Base-by-base conservation (phyloP, 2,113 vertebrate genomes). In the Tylochromis polylepis region DNA sequence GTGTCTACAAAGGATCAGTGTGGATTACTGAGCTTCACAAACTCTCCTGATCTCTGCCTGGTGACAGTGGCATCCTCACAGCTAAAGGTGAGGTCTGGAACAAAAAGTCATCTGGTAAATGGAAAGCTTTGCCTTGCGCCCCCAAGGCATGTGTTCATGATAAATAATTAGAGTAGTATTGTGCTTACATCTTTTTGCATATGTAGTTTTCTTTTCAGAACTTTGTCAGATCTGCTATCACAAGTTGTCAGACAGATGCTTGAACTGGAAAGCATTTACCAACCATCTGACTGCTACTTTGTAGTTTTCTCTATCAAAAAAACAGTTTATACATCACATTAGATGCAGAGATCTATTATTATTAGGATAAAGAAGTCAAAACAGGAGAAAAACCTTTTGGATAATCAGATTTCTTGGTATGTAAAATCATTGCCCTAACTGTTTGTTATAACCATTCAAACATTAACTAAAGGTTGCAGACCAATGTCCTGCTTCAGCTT, bases 81-180 rank as follows among this genome's bases (percentile, higher is more conserved):
- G 8, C 51, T 14, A 20, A 22, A 46, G 38, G n/a, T 36, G 5
- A 62, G 59, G 3, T 34, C 29, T 5, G 9, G 29, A 62, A 34
- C n/a, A 70, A 65, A 34, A 8, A 38, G 31, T 41, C 38, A 0
- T 36, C 31, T 7, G 60, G 31, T 2, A 36, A 41, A 22, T 67
- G 62, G 18, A 1, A 20, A 24, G 38, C 65, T 43, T 24, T 70
- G 65, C 36, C n/a, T 24, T 3, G n/a, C 16, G 12, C 34, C 60
- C 60, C 11, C 60, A 31, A 31, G 31, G 57, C 27, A 59, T 1
- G 57, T 59, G 57, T 16, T 59, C 56, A 57, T 24, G 18, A 65
- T 22, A 8, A 38, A 20, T 34, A 34, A 38, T 1, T 27, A 27
- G 22, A 3, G 41, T 41, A 0, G n/a, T 18, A 27, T 46, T 46